phyloP scores from a whole-genome alignment of 2,888 invertebrate genomes.

The Oligia strigilis region DNA sequence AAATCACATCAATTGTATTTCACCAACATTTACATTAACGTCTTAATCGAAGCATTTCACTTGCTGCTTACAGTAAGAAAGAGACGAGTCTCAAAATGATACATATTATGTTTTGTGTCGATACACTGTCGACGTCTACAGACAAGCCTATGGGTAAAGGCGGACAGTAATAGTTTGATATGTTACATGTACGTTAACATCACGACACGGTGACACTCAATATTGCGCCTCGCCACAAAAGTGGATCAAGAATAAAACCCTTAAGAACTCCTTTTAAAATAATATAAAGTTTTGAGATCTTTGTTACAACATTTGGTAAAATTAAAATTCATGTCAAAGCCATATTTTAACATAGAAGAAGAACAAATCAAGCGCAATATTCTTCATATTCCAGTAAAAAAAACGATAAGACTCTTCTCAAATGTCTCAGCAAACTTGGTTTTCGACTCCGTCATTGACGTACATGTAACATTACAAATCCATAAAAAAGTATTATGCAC shows the following conservation, averaged over 20 bases:
- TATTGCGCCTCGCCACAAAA: slow-evolving; percentile 31
- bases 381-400: slow-evolving; percentile 10
- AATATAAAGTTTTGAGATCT: slow-evolving; percentile 25
- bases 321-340: slow-evolving; percentile 40
- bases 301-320: slow-evolving; percentile 40
- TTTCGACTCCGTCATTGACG: slow-evolving; percentile 46
- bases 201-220: slow-evolving; percentile 20
- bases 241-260: slow-evolving; percentile 33
- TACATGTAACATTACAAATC: slow-evolving; percentile 82
- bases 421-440: slow-evolving; percentile 15
- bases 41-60: slow-evolving; percentile 89
- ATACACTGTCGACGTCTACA: slow-evolving; percentile 79
- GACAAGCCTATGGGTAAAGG: slow-evolving; percentile 88
- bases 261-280: slow-evolving; percentile 35
- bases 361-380: slow-evolving; percentile 23
- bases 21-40: slow-evolving; percentile 90
- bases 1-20: slow-evolving; percentile 91
- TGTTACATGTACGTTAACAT: slow-evolving; percentile 78
- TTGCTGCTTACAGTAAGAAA: slow-evolving; percentile 87
- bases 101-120: slow-evolving; percentile 77
- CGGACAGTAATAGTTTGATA: slow-evolving; percentile 83
- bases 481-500: slow-evolving; percentile 80
- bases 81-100: slow-evolving; percentile 84
- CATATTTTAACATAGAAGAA: slow-evolving; percentile 36
- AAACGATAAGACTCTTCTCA: slow-evolving; percentile 13